Conservation (phyloP, 2,113 vertebrate genomes). For the Pangasianodon hypophthalmus region DNA sequence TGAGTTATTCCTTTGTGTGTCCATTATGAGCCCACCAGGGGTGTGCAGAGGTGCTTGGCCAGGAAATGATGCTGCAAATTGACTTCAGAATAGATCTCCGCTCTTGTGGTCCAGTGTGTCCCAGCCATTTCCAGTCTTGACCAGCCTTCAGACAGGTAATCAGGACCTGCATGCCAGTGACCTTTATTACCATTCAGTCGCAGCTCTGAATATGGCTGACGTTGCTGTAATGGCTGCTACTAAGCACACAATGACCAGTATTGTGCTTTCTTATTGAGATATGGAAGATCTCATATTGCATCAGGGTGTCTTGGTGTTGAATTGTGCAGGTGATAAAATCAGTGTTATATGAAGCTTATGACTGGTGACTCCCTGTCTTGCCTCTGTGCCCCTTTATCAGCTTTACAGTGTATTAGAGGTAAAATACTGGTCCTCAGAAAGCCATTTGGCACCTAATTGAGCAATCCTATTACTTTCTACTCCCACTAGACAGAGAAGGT, state of each 20-base stretch:
- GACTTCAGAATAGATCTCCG: conserved; percentile 33
- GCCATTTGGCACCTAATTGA: conserved; percentile 82
- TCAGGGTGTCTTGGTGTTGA: conserved; percentile 57
- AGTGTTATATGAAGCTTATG: conserved; percentile 71
- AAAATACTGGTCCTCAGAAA: conserved; percentile 77
- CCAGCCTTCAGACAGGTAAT: conserved; percentile 32
- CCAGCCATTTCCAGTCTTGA: conserved; percentile 46
- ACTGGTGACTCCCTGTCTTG: conserved; percentile 65
- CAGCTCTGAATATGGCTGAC: conserved; percentile 17
- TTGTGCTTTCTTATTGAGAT: conserved; percentile 44
- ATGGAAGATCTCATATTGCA: conserved; percentile 50
- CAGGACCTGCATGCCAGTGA: conserved; percentile 49
- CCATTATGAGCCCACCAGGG: conserved; percentile 15
- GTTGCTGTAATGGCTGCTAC: conserved; percentile 42
- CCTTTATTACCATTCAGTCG: conserved; percentile 28
- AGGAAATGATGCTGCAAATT: conserved; percentile 48
- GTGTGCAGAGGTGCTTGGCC: conserved; percentile 41
- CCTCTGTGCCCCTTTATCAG: conserved; percentile 67
- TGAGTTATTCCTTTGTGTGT: conserved; percentile 36
- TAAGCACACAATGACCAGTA: conserved; percentile 49
- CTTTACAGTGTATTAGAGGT: conserved; percentile 73
- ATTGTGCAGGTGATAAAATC: conserved; percentile 73
- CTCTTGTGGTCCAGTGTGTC: conserved; percentile 35
- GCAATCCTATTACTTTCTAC: conserved; percentile 78
- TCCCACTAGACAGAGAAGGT: conserved; percentile 70